phyloP scores from a whole-genome alignment of 2,113 vertebrate genomes.

The Actenoides lindsayi region DNA sequence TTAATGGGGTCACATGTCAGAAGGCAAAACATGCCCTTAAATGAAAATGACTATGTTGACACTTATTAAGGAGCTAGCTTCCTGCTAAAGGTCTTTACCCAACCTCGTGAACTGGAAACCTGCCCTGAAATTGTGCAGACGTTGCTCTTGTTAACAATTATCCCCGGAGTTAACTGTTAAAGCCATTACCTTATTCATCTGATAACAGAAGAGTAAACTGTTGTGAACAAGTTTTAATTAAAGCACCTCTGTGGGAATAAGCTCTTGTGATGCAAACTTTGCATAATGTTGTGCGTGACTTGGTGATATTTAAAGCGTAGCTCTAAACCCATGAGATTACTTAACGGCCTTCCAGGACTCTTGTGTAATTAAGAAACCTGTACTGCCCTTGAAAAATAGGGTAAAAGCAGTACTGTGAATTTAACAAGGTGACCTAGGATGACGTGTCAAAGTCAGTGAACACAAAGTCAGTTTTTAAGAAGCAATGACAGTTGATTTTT shows the following conservation, averaged over 20 bases:
- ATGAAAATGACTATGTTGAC: not conserved
- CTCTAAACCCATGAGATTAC: conserved; percentile 2
- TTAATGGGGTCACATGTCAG: conserved; percentile 3
- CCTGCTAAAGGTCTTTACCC: not conserved
- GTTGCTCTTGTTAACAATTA: conserved; percentile 27
- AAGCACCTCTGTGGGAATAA: conserved; percentile 44
- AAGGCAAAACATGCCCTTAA: not conserved
- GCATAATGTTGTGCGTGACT: conserved; percentile 32
- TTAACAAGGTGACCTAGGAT: conserved; percentile 34
- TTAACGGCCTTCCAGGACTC: not conserved
- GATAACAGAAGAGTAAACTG: conserved; percentile 49
- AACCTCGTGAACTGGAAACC: not conserved
- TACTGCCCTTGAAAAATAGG: conserved; percentile 25
- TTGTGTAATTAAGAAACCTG: conserved; percentile 30
- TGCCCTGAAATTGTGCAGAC: not conserved
- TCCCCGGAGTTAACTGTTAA: conserved; percentile 20
- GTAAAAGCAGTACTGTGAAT: not conserved
- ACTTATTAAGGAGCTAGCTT: not conserved
- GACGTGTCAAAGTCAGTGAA: not conserved
- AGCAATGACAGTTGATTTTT: conserved; percentile 26
- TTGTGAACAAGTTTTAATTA: conserved; percentile 58
- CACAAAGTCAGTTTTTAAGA: not conserved
- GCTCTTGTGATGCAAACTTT: conserved; percentile 43
- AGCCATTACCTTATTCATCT: conserved; percentile 45
- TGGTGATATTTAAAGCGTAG: conserved; percentile 20